Base-by-base conservation (phyloP, 92 coral and sea anemone species). In the Meandrina meandrites region DNA sequence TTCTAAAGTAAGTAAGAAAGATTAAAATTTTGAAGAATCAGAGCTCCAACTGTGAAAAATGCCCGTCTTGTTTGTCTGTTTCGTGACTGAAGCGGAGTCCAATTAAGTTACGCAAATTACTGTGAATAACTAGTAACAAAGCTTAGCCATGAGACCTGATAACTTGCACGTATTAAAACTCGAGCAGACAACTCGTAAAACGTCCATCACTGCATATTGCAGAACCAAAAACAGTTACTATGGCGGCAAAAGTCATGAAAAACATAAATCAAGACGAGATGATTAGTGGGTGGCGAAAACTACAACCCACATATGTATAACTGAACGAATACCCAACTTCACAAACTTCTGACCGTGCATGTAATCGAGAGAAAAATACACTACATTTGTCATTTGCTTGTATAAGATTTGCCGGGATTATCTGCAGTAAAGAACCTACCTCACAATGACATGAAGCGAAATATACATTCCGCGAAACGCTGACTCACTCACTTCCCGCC, bases 41-140 rank as follows among this genome's bases (percentile, higher is more conserved):
- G n/a, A 50, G 22, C 18, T n/a, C 14, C 11, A 27, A 48, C 35
- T 7, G 22, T 1, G 21, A 15, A 54, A 54, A 54, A 18, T 54
- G 22, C 60, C 4, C 16, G 60, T 54, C 5, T 54, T 54, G 60
- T 16, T 19, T 64, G 70, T n/a, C 32, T 64, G 77, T 9, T 72
- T 73, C 78, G 78, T 73, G 78, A 73, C 78, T 18, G 18, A 17
- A 73, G 78, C 51, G 47, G 15, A 8, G n/a, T 72, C 37, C 42
- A 70, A 70, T 15, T 28, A 13, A 16, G 18, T 70, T 5, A 70
- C 64, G 27, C 68, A 73, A 73, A 73, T 73, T 73, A 73, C 47
- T 34, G 50, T 18, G 27, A 36, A 30, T 22, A 62, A 35, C 48
- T 34, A 71, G 48, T 34, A 73, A 8, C 15, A 28, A 68, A 28